Evolutionary conservation across 2,888 invertebrate species (phyloP).

Genomic region (Heteromyza rotundicornis): DNA sequence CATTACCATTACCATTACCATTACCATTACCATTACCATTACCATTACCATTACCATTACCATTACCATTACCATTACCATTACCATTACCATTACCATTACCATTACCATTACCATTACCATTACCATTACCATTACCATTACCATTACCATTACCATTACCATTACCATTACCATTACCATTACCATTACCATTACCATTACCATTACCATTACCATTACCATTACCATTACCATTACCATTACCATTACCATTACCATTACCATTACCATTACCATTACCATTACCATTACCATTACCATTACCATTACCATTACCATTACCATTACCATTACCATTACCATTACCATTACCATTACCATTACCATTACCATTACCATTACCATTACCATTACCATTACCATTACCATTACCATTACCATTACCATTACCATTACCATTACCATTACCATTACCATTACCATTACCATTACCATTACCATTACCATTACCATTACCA

Average conservation of each 20-base stretch:
- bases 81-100: constrained; percentile 6
- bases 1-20: constrained; percentile 6
- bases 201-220: constrained; percentile 6
- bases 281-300: constrained; percentile 6
- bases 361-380: constrained; percentile 6
- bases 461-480: constrained; percentile 6
- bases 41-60: constrained; percentile 6
- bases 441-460: constrained; percentile 6
- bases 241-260: constrained; percentile 4
- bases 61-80: constrained; percentile 4
- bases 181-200: constrained; percentile 6
- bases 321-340: constrained; percentile 6
- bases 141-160: constrained; percentile 6
- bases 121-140: constrained; percentile 6
- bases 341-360: constrained; percentile 5
- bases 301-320: constrained; percentile 6
- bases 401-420: constrained; percentile 6
- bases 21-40: constrained; percentile 6
- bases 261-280: constrained; percentile 6
- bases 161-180: constrained; percentile 5
- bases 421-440: constrained; percentile 4
- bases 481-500: constrained; percentile 6
- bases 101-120: constrained; percentile 6
- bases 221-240: constrained; percentile 6
- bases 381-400: constrained; percentile 6